Conservation (phyloP, 35 echinoderm and acorn worm species). For the Apostichopus japonicus region DNA sequence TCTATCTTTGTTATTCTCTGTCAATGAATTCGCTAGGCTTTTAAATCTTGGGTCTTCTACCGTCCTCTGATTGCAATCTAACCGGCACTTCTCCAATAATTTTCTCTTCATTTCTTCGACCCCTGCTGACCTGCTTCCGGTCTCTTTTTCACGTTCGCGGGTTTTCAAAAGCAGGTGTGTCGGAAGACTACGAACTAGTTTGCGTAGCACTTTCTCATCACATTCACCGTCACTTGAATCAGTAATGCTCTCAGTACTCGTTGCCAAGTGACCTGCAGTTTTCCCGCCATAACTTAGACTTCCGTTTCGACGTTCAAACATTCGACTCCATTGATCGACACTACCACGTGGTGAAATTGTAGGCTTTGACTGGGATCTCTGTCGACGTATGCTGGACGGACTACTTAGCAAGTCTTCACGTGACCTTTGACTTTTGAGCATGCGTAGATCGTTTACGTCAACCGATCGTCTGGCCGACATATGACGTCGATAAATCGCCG, state of each 20-base stretch:
- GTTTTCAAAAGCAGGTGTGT: constrained; percentile 32
- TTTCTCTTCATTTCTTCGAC: constrained; percentile 16
- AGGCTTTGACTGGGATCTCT: constrained; percentile 7
- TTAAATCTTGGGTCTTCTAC: constrained; percentile 36
- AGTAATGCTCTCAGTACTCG: not conserved
- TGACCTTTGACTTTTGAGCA: not conserved
- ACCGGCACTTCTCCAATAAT: constrained; percentile 7
- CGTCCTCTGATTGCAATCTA: constrained; percentile 9
- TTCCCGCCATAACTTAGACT: not conserved
- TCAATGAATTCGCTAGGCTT: not conserved
- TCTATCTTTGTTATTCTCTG: not conserved
- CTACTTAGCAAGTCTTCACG: constrained; percentile 41
- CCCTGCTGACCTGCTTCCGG: constrained; percentile 45
- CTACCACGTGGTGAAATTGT: not conserved
- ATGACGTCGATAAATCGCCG: not conserved
- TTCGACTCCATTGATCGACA: not conserved
- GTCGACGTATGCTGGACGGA: constrained; percentile 3
- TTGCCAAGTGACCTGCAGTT: not conserved
- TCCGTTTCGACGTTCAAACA: constrained; percentile 2
- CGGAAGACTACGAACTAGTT: constrained; percentile 32
- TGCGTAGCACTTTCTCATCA: constrained; percentile 45
- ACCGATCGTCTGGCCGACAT: not conserved
- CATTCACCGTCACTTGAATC: not conserved
- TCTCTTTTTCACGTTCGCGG: constrained; percentile 20
- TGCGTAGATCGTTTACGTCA: constrained; percentile 10